Evolutionary conservation across 2,888 invertebrate species (phyloP).

Genomic region (Panopea generosa): DNA sequence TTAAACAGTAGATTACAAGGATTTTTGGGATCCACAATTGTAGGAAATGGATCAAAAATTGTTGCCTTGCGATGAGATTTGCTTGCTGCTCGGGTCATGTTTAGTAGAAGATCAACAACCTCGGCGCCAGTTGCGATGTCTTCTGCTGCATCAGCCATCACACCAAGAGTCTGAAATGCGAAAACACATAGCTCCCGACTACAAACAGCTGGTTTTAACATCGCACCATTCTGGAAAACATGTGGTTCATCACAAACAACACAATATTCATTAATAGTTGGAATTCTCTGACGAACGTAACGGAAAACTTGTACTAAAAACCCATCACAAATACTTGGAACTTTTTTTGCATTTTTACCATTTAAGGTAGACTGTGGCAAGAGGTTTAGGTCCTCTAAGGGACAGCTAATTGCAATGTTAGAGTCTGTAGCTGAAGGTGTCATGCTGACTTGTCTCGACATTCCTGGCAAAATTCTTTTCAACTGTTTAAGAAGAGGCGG

Average conservation of each 20-base stretch:
- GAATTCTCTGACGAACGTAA: slow-evolving; percentile 78
- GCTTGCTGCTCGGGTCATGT: slow-evolving; percentile 79
- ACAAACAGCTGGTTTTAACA: slow-evolving; percentile 83
- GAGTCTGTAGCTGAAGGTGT: slow-evolving; percentile 45
- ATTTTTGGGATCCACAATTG: slow-evolving; percentile 78
- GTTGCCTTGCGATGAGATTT: slow-evolving; percentile 68
- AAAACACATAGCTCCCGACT: slow-evolving; percentile 81
- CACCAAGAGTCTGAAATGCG: slow-evolving; percentile 81
- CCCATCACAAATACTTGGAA: slow-evolving; percentile 66
- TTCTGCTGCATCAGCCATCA: slow-evolving; percentile 81
- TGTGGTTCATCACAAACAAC: slow-evolving; percentile 83
- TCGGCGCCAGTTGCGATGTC: slow-evolving; percentile 80
- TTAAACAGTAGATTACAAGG: slow-evolving; percentile 72
- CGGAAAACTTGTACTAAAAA: slow-evolving; percentile 73
- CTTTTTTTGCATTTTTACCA: slow-evolving; percentile 71
- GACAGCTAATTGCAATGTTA: slow-evolving; percentile 15
- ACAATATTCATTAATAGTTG: slow-evolving; percentile 81
- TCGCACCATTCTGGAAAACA: slow-evolving; percentile 82
- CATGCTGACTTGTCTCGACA: slow-evolving; percentile 57
- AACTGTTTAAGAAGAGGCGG: slow-evolving; percentile 56
- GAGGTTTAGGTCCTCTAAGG: slow-evolving; percentile 61
- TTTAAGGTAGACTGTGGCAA: slow-evolving; percentile 68
- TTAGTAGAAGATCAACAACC: slow-evolving; percentile 81
- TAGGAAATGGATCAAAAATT: slow-evolving; percentile 82
- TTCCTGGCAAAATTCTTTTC: slow-evolving; percentile 52